A percentile compares a stretch with the other conserved stretches of the same genome.
Conservation (phyloP, 1,140 invertebrate species). For the Druon quercuslanigerum region DNA sequence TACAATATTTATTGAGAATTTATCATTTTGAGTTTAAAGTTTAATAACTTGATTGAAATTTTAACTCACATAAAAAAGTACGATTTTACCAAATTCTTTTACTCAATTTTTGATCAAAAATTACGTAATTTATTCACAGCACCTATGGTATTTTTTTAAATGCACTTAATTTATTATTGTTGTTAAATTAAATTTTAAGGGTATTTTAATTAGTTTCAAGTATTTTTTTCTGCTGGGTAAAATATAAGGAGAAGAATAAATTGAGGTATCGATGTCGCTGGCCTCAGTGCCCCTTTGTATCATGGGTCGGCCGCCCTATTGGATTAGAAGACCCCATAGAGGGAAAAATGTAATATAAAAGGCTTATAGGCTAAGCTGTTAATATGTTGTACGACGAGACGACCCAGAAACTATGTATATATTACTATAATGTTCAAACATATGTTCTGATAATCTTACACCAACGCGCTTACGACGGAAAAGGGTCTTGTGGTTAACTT, state of each 20-base stretch:
- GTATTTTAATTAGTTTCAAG: not conserved
- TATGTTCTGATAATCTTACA: conserved; percentile 64
- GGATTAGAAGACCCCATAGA: conserved; percentile 75
- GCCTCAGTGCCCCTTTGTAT: conserved; percentile 50
- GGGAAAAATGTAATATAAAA: conserved; percentile 78
- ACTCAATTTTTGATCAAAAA: too few relatives aligned
- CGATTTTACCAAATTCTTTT: too few relatives aligned
- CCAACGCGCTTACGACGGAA: conserved; percentile 12
- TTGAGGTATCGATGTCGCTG: conserved; percentile 47
- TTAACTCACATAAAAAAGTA: too few relatives aligned
- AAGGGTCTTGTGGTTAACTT: conserved; percentile 15
- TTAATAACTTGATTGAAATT: too few relatives aligned
- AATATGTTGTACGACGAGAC: conserved; percentile 73
- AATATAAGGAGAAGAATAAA: conserved; percentile 13
- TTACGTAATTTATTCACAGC: too few relatives aligned
- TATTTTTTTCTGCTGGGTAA: not conserved
- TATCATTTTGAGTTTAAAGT: too few relatives aligned
- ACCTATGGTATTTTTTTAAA: too few relatives aligned
- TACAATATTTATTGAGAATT: too few relatives aligned
- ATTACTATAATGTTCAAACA: conserved; percentile 69
- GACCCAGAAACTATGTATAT: conserved; percentile 70
- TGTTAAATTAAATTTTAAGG: not conserved
- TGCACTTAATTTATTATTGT: not conserved
- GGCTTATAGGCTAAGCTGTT: conserved; percentile 76
- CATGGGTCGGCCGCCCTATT: conserved; percentile 60